Conservation (phyloP, 2,113 vertebrate species). For the Chionodraco myersi region DNA sequence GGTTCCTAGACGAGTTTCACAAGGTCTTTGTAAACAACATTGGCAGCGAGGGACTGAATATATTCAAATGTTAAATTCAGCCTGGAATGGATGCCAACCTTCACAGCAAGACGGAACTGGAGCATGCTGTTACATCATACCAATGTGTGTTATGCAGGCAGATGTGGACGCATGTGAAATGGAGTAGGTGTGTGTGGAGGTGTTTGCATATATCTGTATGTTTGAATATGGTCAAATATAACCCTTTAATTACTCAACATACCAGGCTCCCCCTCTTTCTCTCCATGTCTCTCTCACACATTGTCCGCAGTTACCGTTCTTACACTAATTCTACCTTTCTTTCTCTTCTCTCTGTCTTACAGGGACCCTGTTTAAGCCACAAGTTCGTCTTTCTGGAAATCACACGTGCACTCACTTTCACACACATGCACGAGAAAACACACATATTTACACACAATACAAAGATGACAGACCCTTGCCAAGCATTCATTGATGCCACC, state of each 20-base stretch:
- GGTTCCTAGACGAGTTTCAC: conserved; percentile 56
- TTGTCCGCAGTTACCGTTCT: not conserved
- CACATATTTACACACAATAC: conserved; percentile 16
- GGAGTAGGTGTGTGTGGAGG: conserved; percentile 57
- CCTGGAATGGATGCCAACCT: conserved; percentile 30
- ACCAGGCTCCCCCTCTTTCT: not conserved
- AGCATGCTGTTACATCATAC: conserved; percentile 50
- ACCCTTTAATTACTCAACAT: conserved; percentile 13
- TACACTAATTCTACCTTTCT: conserved; percentile 38
- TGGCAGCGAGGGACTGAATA: conserved; percentile 45
- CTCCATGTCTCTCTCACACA: not conserved
- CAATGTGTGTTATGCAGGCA: conserved; percentile 31
- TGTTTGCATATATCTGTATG: conserved; percentile 36
- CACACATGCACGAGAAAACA: conserved; percentile 6
- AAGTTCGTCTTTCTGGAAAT: conserved; percentile 50
- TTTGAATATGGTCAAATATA: conserved; percentile 41
- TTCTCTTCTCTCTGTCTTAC: conserved; percentile 59
- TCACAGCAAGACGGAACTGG: conserved; percentile 36
- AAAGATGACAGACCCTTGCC: conserved; percentile 63
- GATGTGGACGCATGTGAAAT: conserved; percentile 53
- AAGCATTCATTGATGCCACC: conserved; percentile 64
- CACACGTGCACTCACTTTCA: conserved; percentile 9
- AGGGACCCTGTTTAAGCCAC: conserved; percentile 73
- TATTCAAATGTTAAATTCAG: conserved; percentile 62
- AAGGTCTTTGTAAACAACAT: conserved; percentile 54